Conservation (phyloP, 2,113 vertebrate species). For the Aplodontia rufa region DNA sequence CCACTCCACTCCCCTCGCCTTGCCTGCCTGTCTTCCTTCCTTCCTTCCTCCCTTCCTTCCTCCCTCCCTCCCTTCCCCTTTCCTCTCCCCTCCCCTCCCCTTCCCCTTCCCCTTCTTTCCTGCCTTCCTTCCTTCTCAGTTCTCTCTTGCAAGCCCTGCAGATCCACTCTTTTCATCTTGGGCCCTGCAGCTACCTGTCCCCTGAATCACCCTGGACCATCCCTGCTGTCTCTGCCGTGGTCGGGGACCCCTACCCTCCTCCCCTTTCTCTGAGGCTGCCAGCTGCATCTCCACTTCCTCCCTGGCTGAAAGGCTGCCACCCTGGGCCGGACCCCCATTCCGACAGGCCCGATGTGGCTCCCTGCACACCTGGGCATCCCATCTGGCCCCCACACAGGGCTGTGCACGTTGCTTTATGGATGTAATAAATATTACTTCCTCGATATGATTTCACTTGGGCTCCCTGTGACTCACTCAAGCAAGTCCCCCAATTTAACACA, state of each 20-base stretch:
- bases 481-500: conserved; percentile 78
- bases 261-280: not conserved
- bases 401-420: conserved; percentile 40
- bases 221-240: not conserved
- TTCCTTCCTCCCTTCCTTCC: not conserved
- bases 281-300: not conserved
- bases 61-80: not conserved
- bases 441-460: conserved; percentile 64
- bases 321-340: not conserved
- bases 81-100: not conserved
- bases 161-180: not conserved
- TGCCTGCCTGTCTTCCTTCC: not conserved
- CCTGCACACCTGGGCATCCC: conserved; percentile 57
- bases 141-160: not conserved
- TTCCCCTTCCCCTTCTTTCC: too few relatives aligned
- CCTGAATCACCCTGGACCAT: not conserved
- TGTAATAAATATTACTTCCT: conserved; percentile 71
- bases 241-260: not conserved
- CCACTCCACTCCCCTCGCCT: too few relatives aligned
- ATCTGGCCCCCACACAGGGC: not conserved
- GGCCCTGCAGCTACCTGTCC: not conserved
- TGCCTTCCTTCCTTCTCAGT: rapidly evolving
- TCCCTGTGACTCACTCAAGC: conserved; percentile 65
- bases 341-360: conserved; percentile 65
- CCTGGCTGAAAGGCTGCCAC: conserved; percentile 4